phyloP scores from a whole-genome alignment of 2,113 vertebrate species.

The Dipodomys spectabilis region DNA sequence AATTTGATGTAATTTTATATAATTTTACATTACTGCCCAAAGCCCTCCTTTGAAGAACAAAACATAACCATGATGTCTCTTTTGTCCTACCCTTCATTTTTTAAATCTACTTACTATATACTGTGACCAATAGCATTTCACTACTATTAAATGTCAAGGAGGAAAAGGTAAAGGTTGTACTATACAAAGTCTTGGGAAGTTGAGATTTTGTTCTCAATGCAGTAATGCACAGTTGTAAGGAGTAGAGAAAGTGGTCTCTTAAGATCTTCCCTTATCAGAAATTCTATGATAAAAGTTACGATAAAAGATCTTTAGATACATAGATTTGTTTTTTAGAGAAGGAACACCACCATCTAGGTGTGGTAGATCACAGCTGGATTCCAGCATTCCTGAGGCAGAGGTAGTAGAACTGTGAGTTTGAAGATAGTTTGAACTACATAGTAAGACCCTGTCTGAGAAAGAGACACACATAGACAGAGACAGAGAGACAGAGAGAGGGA shows the following conservation, averaged over 20 bases:
- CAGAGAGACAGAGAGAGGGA: too few relatives aligned
- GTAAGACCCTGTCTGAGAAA: neutral
- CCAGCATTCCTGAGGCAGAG: too few relatives aligned
- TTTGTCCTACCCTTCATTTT: neutral
- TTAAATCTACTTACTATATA: neutral
- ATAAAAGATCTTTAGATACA: neutral
- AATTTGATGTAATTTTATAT: neutral
- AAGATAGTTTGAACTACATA: too few relatives aligned
- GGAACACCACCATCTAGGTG: too few relatives aligned
- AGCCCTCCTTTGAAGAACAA: neutral
- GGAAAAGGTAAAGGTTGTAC: neutral
- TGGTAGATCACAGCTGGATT: too few relatives aligned
- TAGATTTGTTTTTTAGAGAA: neutral
- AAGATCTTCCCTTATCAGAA: neutral
- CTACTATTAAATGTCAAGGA: neutral
- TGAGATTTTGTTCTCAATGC: neutral
- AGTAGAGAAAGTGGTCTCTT: neutral
- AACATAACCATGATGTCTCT: neutral
- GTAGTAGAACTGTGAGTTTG: too few relatives aligned
- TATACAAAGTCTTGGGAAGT: neutral
- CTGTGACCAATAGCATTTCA: neutral
- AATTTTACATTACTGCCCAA: neutral
- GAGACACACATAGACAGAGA: neutral
- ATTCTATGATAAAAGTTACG: neutral
- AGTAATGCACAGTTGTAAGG: neutral